Base-by-base conservation (phyloP, 2,113 vertebrate species). In the Bolborhynchus lineola region DNA sequence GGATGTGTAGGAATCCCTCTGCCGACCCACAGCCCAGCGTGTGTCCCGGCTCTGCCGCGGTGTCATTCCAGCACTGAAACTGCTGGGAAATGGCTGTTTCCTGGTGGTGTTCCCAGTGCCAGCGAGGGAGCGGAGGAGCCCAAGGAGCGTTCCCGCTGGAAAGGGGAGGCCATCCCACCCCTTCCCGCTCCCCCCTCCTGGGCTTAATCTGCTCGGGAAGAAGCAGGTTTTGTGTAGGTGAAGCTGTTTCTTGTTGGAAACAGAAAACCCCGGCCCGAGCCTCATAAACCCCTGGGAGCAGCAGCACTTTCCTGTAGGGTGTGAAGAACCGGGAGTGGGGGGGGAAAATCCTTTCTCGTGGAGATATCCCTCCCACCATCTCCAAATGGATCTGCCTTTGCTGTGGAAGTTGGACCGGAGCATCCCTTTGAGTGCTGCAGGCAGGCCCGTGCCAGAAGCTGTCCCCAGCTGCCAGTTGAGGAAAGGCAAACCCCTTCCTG, bases 161-260 rank as follows among this genome's bases (percentile, higher is more conserved):
- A 71, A 57, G 60, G 69, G 62, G 57, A 67, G 26, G 62, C 26
- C 50, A 6, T 33, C 13, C 72, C 53, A 19, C 53, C 18, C 59
- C 83, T 12, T 6, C 18, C 47, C 5, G 2, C 52, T 89, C 74
- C 74, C 37, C 90, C 41, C 47, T 29, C 31, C 83, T 14, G 77
- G 86, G 57, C n/a, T 88, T 79, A 65, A 93, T 82, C 88, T 76
- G 62, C 69, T 93, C 5, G 9, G 75, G 63, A 92, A 95, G 92
- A 64, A 89, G 75, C 88, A 93, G 91, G 91, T 91, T 95, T 91
- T 93, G 86, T 90, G 91, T 88, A 96, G 93, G 93, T 95, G 94
- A 97, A 95, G 88, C 95, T 91, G 93, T 95, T 97, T 96, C 95
- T 96, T 39, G 81, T 96, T 96, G 92, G 96, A 97, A 96, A 96